Evolutionary conservation across 2,113 vertebrate species (phyloP).

Genomic region (Excalfactoria chinensis): DNA sequence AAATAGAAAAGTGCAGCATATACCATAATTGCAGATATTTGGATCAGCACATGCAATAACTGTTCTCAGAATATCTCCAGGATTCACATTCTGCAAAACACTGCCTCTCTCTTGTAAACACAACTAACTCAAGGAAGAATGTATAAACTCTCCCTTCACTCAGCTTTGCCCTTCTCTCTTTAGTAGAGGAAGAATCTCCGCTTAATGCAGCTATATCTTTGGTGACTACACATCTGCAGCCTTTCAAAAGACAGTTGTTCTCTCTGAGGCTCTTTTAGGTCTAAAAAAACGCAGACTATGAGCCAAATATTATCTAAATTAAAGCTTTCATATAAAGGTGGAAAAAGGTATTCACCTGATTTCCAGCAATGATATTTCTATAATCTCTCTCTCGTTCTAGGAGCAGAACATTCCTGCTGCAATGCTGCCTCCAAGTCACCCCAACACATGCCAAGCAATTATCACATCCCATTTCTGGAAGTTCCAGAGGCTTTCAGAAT

Average conservation of each 20-base stretch:
- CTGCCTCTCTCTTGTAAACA: slow-evolving; percentile 53
- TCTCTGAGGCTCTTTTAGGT: background rate
- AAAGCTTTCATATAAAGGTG: background rate
- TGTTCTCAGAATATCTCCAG: slow-evolving; percentile 13
- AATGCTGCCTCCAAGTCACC: background rate
- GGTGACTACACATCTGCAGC: slow-evolving; percentile 13
- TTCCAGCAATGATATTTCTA: background rate
- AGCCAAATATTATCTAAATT: background rate
- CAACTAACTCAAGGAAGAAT: slow-evolving; percentile 25
- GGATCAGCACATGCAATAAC: background rate
- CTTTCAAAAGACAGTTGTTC: slow-evolving; percentile 28
- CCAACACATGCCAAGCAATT: background rate
- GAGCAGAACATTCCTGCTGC: background rate
- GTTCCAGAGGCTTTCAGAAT: background rate
- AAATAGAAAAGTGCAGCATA: background rate
- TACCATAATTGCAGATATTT: background rate
- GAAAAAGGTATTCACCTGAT: background rate
- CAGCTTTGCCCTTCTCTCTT: slow-evolving; percentile 37
- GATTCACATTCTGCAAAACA: background rate
- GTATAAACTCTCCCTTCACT: slow-evolving; percentile 43
- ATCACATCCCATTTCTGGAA: background rate
- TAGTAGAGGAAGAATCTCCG: background rate
- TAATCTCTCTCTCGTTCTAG: background rate
- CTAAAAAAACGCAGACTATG: background rate
- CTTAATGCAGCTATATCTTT: slow-evolving; percentile 34